Base-by-base conservation (phyloP, 2,113 vertebrate genomes). In the Procavia capensis region DNA sequence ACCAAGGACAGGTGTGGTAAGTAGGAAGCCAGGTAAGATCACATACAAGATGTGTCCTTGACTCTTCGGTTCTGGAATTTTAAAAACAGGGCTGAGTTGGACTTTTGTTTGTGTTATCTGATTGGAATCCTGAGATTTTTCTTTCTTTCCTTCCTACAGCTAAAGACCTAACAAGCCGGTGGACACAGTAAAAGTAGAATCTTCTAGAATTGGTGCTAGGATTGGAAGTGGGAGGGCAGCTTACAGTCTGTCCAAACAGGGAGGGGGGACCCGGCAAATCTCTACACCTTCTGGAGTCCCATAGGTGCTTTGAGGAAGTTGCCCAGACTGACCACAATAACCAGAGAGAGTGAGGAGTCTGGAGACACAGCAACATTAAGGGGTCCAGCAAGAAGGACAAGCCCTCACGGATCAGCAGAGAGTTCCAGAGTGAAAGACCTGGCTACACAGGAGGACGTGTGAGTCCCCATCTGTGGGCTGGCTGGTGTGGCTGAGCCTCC, bases 31-130 rank as follows among this genome's bases (percentile, higher is more conserved):
- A 78, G 84, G 11, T 2, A 59, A 47, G 50, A 59, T 88, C 89
- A 41, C n/a, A 80, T 54, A 27, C 17, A 63, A 25, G 9, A 76
- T 84, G 8, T 50, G 6, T 83, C n/a, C 29, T 87, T 81, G 27
- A 86, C 78, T 85, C 68, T 59, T 17, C 39, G 41, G 43, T 70
- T 89, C 29, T 81, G 25, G 47, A 36, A 88, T 85, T 94, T 96
- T 50, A 95, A 82, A 93, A 76, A 72, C 66, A 95, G 66, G 61
- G n/a, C n/a, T 82, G 24, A 81, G 22, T 47, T 93, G 5, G 27
- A 82, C 25, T 41, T 66, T 50, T 85, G 80, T 22, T 76, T 91
- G 16, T 43, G 66, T 91, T 79, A 34, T 22, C 17, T 80, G 57
- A 47, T 85, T 82, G 81, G 66, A 91, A 85, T 82, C 17, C 59